A percentile compares a stretch with the other conserved stretches of the same genome.
Conservation (phyloP, 2,888 invertebrate genomes). For the Tribolium freemani region DNA sequence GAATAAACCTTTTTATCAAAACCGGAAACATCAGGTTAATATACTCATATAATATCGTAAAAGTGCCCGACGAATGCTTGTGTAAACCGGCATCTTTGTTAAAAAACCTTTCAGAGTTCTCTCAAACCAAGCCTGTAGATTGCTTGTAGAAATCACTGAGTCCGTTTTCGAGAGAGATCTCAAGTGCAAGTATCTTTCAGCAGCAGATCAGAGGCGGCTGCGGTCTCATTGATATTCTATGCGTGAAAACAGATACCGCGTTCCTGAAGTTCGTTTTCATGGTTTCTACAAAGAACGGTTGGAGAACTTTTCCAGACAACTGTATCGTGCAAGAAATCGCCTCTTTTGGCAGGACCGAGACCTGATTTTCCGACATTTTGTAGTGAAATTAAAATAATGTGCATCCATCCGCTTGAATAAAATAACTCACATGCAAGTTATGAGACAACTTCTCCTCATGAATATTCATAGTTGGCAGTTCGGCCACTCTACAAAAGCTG, state of each 20-base stretch:
- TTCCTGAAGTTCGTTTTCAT: constrained; percentile 57
- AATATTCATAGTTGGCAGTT: constrained; percentile 53
- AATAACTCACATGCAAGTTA: constrained; percentile 50
- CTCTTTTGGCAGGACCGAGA: constrained; percentile 3
- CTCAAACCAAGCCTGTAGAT: constrained; percentile 10
- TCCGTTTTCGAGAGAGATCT: constrained; percentile 24
- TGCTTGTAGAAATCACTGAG: constrained; percentile 29
- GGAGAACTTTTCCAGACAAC: constrained; percentile 52
- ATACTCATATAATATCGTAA: no score
- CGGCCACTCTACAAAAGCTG: constrained; percentile 55
- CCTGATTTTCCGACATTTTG: constrained; percentile 25
- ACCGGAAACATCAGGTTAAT: no score
- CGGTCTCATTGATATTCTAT: constrained; percentile 61
- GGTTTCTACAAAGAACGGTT: constrained; percentile 51
- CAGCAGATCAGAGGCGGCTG: constrained; percentile 42
- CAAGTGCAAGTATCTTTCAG: constrained; percentile 43
- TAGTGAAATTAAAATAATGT: constrained; percentile 41
- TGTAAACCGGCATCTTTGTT: background rate
- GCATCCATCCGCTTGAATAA: constrained; percentile 53
- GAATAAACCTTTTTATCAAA: no score
- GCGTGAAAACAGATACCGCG: constrained; percentile 57
- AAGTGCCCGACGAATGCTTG: background rate
- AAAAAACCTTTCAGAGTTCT: background rate
- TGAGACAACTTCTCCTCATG: constrained; percentile 54
- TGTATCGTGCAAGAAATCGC: constrained; percentile 44